These are phyloP conservation scores for Bubo bubo DNA, from an alignment of 2,113 vertebrate species.

Conservation along the genomic window DNA sequence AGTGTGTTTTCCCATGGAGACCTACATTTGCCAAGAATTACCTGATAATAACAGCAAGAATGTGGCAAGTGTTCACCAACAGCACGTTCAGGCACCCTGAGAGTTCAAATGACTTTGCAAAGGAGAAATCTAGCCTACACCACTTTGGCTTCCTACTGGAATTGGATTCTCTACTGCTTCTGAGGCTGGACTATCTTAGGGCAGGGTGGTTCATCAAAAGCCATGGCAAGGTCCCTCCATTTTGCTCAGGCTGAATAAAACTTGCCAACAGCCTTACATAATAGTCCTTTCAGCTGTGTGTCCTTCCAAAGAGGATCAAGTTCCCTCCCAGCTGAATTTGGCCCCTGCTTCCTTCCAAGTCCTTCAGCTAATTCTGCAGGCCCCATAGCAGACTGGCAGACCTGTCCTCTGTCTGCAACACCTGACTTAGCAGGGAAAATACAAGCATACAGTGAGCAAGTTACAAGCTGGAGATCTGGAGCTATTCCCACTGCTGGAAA, in stretches of 20 bases:
- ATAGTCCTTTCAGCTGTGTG: neutral
- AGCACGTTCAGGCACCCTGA: neutral
- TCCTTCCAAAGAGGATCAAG: neutral
- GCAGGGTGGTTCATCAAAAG: neutral
- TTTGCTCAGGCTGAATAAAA: neutral
- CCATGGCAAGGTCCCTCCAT: neutral
- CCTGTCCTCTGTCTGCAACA: neutral
- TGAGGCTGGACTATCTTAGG: neutral
- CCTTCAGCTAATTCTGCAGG: neutral
- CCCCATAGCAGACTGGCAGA: neutral
- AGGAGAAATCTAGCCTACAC: neutral
- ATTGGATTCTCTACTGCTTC: neutral
- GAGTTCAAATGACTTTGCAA: neutral
- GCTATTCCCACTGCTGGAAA: neutral
- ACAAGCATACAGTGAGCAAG: neutral
- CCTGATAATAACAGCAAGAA: neutral
- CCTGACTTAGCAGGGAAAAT: neutral
- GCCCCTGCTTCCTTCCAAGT: neutral
- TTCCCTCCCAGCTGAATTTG: neutral
- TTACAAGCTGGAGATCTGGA: neutral
- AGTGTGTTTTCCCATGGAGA: neutral
- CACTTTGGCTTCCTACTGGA: neutral
- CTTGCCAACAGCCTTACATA: constrained; percentile 28
- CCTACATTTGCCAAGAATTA: neutral
- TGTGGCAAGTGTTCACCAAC: neutral